Evolutionary conservation across 2,888 invertebrate species (phyloP), one percentile per base, ranked within the genome.

Genomic region (Incurvaria masculella): DNA sequence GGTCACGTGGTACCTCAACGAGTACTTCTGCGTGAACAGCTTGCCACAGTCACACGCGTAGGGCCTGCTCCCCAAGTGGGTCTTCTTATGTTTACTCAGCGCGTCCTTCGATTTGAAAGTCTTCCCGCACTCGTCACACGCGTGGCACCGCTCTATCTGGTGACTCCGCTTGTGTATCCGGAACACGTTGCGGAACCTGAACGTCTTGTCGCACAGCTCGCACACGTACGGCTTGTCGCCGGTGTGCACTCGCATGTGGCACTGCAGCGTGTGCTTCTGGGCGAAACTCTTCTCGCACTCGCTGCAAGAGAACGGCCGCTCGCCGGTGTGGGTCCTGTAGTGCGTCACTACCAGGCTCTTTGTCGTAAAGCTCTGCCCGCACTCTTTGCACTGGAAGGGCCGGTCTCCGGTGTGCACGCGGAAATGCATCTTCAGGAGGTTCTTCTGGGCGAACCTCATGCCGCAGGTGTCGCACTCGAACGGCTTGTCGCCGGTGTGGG

Each of bases 271-370:
- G 0, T 70, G 69, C 20, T 74, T 73, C 38, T 75, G 76, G 1
- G 71, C 72, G 55, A 73, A 76, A 0, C 73, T 73, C 49, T 73
- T 74, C 0, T 75, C 75, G n/a, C 76, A 76, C 0, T 61, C 59
- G 0, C 69, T 65, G 19, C 76, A 76, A 72, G 75, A 72, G 51
- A 72, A 76, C 0, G 75, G 75, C 0, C 75, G 52, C 44, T 73
- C 74, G 0, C 51, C 53, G 0, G 69, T 66, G 52, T 75, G 75
- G 0, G 70, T 72, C 0, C 72, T 33, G 14, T 8, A 33, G 33
- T 75, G 74, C 2, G 67, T 33, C 33, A 57, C 47, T 38, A 75
- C 51, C 47, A 74, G 74, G 38, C 72, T 69, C 6, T 64, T 52
- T 0, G 73, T 72, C 49, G 75, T 61, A 23, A 75, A 75, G 2